These are phyloP conservation scores for Neomonachus schauinslandi DNA, from an alignment of 2,113 vertebrate genomes.

Conservation along the genomic window DNA sequence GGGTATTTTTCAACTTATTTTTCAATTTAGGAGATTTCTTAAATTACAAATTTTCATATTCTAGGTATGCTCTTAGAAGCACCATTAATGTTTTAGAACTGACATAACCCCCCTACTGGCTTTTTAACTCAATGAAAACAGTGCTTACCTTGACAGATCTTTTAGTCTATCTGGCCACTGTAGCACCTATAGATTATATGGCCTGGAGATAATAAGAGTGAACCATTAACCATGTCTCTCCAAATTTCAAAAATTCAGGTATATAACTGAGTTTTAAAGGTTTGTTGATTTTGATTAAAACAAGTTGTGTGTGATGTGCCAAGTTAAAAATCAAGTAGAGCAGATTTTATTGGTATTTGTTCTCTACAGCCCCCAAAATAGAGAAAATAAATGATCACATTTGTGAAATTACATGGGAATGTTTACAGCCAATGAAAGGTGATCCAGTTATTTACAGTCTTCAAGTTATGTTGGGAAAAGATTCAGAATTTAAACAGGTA, in stretches of 20 bases:
- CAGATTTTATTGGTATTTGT: slow-evolving; percentile 62
- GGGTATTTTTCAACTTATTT: neutral
- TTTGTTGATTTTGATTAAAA: slow-evolving; percentile 37
- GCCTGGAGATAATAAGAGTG: neutral
- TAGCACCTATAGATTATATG: neutral
- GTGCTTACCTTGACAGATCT: neutral
- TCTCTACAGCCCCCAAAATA: slow-evolving; percentile 91
- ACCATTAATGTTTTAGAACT: neutral
- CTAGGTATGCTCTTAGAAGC: neutral
- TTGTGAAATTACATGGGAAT: slow-evolving; percentile 96
- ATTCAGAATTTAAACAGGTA: slow-evolving; percentile 98
- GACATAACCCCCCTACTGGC: neutral
- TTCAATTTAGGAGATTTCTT: slow-evolving; percentile 1
- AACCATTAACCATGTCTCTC: neutral
- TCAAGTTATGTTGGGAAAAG: slow-evolving; percentile 95
- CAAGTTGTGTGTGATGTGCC: slow-evolving; percentile 21
- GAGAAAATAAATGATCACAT: slow-evolving; percentile 94
- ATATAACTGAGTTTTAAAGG: slow-evolving; percentile 33
- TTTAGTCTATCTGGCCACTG: neutral
- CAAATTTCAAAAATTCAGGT: slow-evolving; percentile 16
- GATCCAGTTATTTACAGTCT: slow-evolving; percentile 96
- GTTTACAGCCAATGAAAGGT: slow-evolving; percentile 94
- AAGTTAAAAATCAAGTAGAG: slow-evolving; percentile 38
- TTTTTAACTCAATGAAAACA: neutral
- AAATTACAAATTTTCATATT: neutral